Evolutionary conservation across 2,113 vertebrate species (phyloP), one percentile per base, ranked within the genome.

Genomic region (Calyptommatus sinebrachiatus): DNA sequence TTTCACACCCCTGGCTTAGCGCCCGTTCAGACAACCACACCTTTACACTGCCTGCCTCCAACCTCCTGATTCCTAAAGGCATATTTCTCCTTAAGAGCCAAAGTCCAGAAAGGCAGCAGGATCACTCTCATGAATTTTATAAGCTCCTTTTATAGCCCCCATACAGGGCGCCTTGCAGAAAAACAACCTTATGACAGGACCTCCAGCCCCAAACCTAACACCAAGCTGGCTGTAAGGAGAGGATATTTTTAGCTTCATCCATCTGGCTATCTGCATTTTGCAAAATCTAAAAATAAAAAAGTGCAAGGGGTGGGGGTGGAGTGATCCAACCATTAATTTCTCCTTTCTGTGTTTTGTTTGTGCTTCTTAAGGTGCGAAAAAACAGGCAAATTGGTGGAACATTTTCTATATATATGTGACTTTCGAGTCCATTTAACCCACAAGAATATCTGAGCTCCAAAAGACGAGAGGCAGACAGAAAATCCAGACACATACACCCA

Each of bases 261-360:
- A 69, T 81, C 79, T 70, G 79, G 53, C 65, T 24, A 48, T 22
- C 20, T 72, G 78, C 29, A 5, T 61, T 69, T 24, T 72, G 65
- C 69, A 81, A 62, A 81, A 76, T 61, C 79, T 76, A 75, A 81
- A 81, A 81, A 81, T 81, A 16, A 70, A 29, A 20, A 35, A 65
- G 79, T 28, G 1, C 9, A 65, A 12, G 22, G 45, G 22, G 28
- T 31, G 63, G n/a, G n/a, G n/a, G 46, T 41, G 24, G 41, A 35
- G 45, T 16, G 53, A 10, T 22, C 31, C 16, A 21, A 12, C 65
- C 4, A 57, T 57, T 57, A 57, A 57, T 57, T 14, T 18, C 53
- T 18, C 53, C 4, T 57, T 57, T 57, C 53, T 18, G 16, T 57
- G 2, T 12, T 18, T 11, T 4, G 53, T 5, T 41, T 41, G 35